Conservation (phyloP, 2,113 vertebrate species). For the Ctenodactylus gundi region DNA sequence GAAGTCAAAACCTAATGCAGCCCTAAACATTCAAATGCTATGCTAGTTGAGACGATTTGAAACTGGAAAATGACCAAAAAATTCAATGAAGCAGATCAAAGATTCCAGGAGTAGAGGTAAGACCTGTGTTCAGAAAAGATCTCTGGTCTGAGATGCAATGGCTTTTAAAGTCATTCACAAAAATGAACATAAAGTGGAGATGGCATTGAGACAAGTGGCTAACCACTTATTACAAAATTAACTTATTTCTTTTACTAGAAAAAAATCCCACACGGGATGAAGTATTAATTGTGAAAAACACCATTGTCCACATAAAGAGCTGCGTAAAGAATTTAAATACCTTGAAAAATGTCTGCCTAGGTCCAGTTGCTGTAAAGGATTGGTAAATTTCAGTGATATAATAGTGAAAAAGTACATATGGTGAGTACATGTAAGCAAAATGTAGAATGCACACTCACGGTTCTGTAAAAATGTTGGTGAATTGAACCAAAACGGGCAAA, state of each 20-base stretch:
- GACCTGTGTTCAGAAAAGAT: not conserved
- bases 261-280: not conserved
- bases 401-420: not conserved
- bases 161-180: conserved; percentile 20
- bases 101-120: not conserved
- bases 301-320: not conserved
- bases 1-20: not conserved
- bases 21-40: not conserved
- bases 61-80: conserved; percentile 1
- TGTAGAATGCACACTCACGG: not conserved
- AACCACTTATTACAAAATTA: not conserved
- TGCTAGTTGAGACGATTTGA: not conserved
- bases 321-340: not conserved
- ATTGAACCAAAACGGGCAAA: not conserved
- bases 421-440: not conserved
- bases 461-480: not conserved
- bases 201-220: not conserved
- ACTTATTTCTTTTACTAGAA: not conserved
- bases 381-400: not conserved
- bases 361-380: not conserved
- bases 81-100: not conserved
- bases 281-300: not conserved
- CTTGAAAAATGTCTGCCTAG: not conserved
- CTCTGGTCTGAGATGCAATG: not conserved
- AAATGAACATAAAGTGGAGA: not conserved